Conservation (phyloP, 2,797 vertebrate species). For the Pantherophis vulpinus region DNA sequence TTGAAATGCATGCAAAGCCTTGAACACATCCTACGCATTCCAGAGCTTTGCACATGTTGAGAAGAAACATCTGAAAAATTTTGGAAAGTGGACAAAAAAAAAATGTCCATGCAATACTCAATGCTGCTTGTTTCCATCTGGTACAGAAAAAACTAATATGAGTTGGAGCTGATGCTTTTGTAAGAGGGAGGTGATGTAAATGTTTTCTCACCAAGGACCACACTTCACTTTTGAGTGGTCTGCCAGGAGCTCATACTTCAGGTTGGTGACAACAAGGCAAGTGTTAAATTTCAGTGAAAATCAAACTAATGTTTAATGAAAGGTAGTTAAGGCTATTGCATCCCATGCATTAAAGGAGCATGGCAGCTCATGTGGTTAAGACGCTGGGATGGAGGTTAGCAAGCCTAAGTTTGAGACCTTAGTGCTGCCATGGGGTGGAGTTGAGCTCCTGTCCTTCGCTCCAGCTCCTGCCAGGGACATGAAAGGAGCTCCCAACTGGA, state of each 20-base stretch:
- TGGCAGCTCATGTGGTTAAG: too few species aligned
- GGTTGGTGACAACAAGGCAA: background rate
- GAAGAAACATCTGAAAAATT: background rate
- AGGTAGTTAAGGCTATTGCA: background rate
- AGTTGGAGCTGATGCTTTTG: background rate
- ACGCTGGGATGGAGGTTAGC: too few species aligned
- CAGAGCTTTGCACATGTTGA: background rate
- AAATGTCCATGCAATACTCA: background rate
- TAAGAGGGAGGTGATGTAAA: background rate
- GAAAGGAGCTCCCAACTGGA: too few species aligned
- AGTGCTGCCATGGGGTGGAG: too few species aligned
- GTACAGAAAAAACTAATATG: background rate
- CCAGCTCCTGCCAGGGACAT: too few species aligned
- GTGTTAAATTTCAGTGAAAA: background rate
- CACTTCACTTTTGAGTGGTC: background rate
- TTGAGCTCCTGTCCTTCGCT: too few species aligned
- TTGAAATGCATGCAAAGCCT: background rate
- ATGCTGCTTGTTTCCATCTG: background rate
- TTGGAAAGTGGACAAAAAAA: background rate
- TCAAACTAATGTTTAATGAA: background rate
- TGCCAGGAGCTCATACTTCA: background rate
- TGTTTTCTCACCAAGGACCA: background rate
- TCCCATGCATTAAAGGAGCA: too few species aligned
- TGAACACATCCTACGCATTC: background rate
- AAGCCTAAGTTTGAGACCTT: rapidly evolving